These are phyloP conservation scores for Pangasius djambal DNA, from an alignment of 2,797 vertebrate species.

Conservation along the genomic window DNA sequence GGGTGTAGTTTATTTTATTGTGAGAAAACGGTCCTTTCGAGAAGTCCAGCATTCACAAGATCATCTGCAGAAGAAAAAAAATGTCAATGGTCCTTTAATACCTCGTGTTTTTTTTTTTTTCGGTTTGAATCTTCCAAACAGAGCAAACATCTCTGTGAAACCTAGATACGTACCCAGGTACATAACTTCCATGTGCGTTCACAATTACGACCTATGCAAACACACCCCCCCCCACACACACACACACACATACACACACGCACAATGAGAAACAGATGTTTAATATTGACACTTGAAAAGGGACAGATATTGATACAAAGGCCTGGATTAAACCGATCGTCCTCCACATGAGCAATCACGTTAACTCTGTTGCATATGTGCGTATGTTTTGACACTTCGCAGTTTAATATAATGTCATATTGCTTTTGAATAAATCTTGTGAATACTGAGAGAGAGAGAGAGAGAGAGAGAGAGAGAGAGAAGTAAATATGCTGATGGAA, in stretches of 20 bases:
- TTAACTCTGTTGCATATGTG: neutral
- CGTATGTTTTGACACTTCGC: neutral
- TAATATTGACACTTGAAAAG: constrained; percentile 39
- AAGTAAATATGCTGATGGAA: constrained; percentile 15
- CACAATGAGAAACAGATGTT: constrained; percentile 34
- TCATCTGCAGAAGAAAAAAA: neutral
- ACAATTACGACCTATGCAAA: constrained; percentile 21
- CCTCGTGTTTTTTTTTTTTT: neutral
- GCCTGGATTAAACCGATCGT: constrained; percentile 3
- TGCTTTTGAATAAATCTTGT: neutral
- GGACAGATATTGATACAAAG: constrained; percentile 25
- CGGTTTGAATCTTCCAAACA: constrained; percentile 9
- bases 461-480: too few species aligned
- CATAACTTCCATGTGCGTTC: neutral
- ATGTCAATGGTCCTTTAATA: constrained; percentile 2
- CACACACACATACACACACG: neutral
- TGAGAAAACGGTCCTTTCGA: constrained; percentile 11
- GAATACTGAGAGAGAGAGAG: neutral
- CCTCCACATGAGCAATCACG: neutral
- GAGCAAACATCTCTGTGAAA: constrained; percentile 24
- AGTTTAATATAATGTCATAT: neutral
- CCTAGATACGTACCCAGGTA: constrained; percentile 18
- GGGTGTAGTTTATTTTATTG: neutral
- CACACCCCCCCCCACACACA: neutral
- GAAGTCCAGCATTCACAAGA: constrained; percentile 3